Conservation (phyloP, 2,113 vertebrate species). For the Sterrhoptilus dennistouni region DNA sequence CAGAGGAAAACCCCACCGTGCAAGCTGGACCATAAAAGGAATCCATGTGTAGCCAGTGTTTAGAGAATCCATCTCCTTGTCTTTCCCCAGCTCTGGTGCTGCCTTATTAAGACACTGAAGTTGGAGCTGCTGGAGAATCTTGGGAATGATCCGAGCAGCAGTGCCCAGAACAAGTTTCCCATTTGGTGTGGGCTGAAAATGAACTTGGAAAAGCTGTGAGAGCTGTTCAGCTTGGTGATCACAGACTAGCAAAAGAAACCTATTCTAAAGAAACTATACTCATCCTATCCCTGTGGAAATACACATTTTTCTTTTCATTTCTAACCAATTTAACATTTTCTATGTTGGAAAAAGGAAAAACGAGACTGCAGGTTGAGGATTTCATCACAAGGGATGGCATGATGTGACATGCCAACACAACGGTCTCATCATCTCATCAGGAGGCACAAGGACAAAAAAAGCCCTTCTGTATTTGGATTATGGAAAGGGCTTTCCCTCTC, state of each 20-base stretch:
- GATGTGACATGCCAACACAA: not conserved
- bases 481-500: not conserved
- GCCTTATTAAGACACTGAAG: conserved; percentile 57
- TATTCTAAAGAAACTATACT: not conserved
- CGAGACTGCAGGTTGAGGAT: not conserved
- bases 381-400: not conserved
- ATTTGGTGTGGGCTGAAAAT: not conserved
- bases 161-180: not conserved
- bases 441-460: not conserved
- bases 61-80: conserved; percentile 41
- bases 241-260: not conserved
- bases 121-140: conserved; percentile 31
- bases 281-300: not conserved
- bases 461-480: not conserved
- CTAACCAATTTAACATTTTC: not conserved
- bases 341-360: not conserved
- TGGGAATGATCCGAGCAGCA: conserved; percentile 9
- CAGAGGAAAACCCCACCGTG: conserved; percentile 61
- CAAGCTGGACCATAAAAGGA: conserved; percentile 56
- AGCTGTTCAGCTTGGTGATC: not conserved
- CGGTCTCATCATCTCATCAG: not conserved
- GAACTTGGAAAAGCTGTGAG: not conserved
- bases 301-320: not conserved
- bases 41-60: conserved; percentile 25
- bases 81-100: not conserved